phyloP scores from a whole-genome alignment of 2,888 invertebrate species.

The Augiades crinisus region DNA sequence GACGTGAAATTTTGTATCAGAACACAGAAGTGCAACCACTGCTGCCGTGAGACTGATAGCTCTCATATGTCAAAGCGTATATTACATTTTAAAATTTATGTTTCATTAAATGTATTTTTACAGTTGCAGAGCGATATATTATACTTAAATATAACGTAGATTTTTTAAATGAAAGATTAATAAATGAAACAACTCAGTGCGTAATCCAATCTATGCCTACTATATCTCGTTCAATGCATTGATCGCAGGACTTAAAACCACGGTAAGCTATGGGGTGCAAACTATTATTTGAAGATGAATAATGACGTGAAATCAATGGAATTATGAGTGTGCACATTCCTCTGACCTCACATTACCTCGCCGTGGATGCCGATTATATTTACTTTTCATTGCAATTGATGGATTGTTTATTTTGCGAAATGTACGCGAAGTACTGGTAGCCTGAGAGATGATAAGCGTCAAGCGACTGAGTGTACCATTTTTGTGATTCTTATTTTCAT shows the following conservation, averaged over 20 bases:
- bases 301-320: slow-evolving; percentile 68
- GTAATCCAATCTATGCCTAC: slow-evolving; percentile 9
- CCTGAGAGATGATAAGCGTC: neutral
- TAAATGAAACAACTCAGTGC: neutral
- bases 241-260: slow-evolving; percentile 49
- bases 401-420: slow-evolving; percentile 36
- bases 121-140: too few species aligned
- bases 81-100: too few species aligned
- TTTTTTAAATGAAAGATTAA: neutral
- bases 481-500: too few species aligned
- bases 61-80: too few species aligned
- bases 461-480: too few species aligned
- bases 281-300: slow-evolving; percentile 77
- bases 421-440: neutral
- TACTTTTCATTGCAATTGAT: slow-evolving; percentile 40
- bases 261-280: slow-evolving; percentile 74
- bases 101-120: too few species aligned
- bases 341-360: slow-evolving; percentile 47
- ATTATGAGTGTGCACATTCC: slow-evolving; percentile 76
- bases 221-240: slow-evolving; percentile 36
- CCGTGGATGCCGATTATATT: slow-evolving; percentile 37
- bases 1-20: too few species aligned
- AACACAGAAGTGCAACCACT: too few species aligned
- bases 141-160: neutral
- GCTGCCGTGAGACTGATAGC: too few species aligned